phyloP scores from a whole-genome alignment of 2,888 invertebrate genomes.

The Cremastinae sp. region DNA sequence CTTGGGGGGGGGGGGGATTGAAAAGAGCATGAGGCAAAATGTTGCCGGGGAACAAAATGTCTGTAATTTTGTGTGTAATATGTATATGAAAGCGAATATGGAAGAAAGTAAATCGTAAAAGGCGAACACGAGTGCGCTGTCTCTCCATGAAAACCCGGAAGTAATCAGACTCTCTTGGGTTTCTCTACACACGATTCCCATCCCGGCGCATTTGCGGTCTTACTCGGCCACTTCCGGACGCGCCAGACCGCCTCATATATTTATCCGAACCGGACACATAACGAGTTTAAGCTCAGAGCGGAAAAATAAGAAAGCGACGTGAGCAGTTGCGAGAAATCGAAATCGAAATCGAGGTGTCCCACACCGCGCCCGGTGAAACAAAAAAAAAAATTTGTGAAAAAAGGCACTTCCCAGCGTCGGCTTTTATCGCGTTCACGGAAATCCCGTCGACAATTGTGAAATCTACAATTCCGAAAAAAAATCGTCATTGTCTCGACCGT shows the following conservation, averaged over 20 bases:
- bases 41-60: too few species aligned
- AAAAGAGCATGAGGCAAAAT: too few species aligned
- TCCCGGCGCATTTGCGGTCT: conserved; percentile 6
- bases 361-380: too few species aligned
- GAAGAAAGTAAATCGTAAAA: conserved; percentile 48
- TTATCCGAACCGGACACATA: conserved; percentile 6
- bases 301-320: conserved; percentile 11
- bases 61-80: neutral
- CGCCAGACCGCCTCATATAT: neutral
- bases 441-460: too few species aligned
- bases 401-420: too few species aligned
- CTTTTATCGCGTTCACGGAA: too few species aligned
- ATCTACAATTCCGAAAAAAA: too few species aligned
- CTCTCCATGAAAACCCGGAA: conserved; percentile 59
- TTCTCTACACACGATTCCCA: conserved; percentile 42
- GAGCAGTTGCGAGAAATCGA: neutral
- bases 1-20: too few species aligned
- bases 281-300: neutral
- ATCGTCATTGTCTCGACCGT: too few species aligned
- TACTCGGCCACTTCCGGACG: conserved; percentile 34
- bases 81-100: neutral
- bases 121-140: conserved; percentile 45
- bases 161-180: conserved; percentile 46
- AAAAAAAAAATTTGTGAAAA: too few species aligned
- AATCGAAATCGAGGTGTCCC: neutral